Evolutionary conservation across 1,140 invertebrate species (phyloP), one percentile per base, ranked within the genome.

Genomic region (Drosophila ananassae): DNA sequence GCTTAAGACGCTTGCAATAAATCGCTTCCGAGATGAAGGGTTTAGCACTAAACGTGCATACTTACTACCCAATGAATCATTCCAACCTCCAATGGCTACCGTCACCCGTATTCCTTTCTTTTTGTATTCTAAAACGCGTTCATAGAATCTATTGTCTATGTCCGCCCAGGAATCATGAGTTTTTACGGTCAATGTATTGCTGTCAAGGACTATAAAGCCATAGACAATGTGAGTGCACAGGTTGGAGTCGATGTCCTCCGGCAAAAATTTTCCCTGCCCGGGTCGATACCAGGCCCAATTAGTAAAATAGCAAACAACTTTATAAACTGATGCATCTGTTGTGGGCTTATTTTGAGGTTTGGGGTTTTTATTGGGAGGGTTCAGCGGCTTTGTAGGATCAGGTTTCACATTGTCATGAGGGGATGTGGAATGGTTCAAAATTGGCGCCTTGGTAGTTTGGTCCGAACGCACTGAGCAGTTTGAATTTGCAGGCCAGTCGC

Each of bases 11-110:
- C 97, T 95, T 2, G 93, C 92, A 1, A 97, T 95, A 76, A 98
- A 98, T 34, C 94, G 94, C 0, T 90, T 92, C 34, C 97, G 93
- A 1, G 96, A 94, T 3, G 93, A 80, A 2, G 96, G 94, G 91
- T 94, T 95, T 75, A 97, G 97, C 1, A 97, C 96, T 8, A 97
- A 90, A 60, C 95, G 94, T 24, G 95, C 97, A 92, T 97, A 98
- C 91, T 97, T 97, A 81, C 96, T 96, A 1, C 96, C 96, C 28
- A 94, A 94, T 0, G 97, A 97, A 87, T 98, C 97, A 79, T 98
- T 98, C 97, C 97, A 98, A 72, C 91, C 91, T 2, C 97, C 97
- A 28, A 98, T 93, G 21, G 96, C 97, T 3, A 98, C 59, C 0
- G 78, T 75, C 78, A 89, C 72, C 52, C 90, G 56, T 67, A 92